Percentiles rank a stretch among this genome's conserved stretches.
phyloP scores from a whole-genome alignment of 2,113 vertebrate species.

The Vidua macroura region DNA sequence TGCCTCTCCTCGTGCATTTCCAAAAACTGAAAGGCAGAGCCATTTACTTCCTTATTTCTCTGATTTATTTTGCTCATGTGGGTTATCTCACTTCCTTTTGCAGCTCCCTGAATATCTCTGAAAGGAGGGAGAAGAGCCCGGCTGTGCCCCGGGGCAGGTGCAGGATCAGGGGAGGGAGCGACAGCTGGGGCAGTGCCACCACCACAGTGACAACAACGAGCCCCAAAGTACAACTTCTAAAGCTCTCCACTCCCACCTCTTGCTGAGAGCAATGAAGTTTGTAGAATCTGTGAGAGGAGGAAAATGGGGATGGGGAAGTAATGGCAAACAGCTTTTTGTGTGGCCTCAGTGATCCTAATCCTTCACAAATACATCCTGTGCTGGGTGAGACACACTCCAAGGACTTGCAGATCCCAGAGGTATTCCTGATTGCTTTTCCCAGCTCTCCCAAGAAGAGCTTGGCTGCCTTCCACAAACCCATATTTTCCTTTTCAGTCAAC shows the following conservation, averaged over 20 bases:
- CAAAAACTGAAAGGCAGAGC: not conserved
- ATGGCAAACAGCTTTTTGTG: not conserved
- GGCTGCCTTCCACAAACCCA: not conserved
- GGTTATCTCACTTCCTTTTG: not conserved
- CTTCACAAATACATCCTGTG: not conserved
- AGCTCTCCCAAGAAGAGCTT: not conserved
- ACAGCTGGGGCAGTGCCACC: not conserved
- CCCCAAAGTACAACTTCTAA: fast-evolving
- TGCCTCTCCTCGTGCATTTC: not conserved
- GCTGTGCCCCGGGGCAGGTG: not conserved
- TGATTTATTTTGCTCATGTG: not conserved
- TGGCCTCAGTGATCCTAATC: not conserved
- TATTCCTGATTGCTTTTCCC: not conserved
- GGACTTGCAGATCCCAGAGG: not conserved
- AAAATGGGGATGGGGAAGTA: not conserved
- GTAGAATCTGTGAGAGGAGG: not conserved
- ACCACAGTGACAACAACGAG: not conserved
- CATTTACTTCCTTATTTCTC: not conserved
- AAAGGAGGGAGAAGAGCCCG: not conserved
- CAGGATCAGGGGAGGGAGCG: not conserved
- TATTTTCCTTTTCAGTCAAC: not conserved
- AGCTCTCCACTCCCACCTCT: not conserved
- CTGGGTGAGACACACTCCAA: not conserved
- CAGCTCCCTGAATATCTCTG: not conserved
- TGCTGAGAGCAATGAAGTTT: not conserved